Conservation (phyloP, 2,888 invertebrate species). For the Strigamia crassipes region DNA sequence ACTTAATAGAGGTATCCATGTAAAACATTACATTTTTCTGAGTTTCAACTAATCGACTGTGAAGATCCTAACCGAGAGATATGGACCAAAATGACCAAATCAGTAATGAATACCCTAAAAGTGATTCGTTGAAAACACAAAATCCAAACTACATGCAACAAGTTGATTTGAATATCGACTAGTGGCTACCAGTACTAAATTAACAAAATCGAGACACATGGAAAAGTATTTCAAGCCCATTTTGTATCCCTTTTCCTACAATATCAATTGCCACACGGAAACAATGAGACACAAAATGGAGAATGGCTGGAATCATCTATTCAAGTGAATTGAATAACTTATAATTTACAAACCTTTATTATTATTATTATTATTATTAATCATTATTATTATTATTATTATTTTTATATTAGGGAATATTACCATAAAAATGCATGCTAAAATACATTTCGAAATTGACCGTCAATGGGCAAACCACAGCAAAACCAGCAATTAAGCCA, state of each 20-base stretch:
- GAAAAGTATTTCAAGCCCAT: background rate
- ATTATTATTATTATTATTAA: background rate
- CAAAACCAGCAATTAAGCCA: background rate
- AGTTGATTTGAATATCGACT: no score
- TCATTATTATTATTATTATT: background rate
- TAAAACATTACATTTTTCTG: background rate
- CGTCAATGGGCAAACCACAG: background rate
- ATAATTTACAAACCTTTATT: background rate
- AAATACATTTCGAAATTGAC: constrained; percentile 2
- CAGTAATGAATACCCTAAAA: no score
- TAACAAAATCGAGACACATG: no score
- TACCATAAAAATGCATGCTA: constrained; percentile 33
- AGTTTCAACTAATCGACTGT: no score
- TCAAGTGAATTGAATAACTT: background rate
- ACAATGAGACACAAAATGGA: background rate
- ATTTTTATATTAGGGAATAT: background rate
- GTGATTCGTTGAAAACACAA: no score
- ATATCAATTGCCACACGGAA: background rate
- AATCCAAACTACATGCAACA: no score
- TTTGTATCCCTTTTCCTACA: background rate
- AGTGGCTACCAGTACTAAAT: no score
- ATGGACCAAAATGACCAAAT: no score
- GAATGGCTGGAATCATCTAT: constrained; percentile 17
- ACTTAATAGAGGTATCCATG: background rate
- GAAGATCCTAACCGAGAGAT: no score